A percentile compares a stretch with the other conserved stretches of the same genome.
Conservation (phyloP, 2,113 vertebrate species). For the Syrmaticus mikado region DNA sequence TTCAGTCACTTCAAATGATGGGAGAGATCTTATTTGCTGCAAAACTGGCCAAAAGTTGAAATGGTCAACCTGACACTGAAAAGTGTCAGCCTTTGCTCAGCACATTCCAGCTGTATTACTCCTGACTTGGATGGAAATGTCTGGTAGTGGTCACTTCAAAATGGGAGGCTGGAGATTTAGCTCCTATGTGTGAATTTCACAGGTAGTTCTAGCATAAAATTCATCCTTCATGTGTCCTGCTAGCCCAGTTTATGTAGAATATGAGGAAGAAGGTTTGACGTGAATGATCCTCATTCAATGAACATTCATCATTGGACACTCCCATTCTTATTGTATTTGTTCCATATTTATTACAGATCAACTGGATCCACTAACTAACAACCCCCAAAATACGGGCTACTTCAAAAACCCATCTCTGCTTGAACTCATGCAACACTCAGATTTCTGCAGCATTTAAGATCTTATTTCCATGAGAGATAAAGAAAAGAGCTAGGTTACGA, state of each 20-base stretch:
- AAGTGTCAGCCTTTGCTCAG: not conserved
- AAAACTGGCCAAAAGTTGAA: not conserved
- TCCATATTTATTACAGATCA: not conserved
- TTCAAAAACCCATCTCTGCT: not conserved
- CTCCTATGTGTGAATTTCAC: not conserved
- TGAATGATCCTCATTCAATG: not conserved
- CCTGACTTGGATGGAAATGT: not conserved
- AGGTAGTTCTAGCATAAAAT: not conserved
- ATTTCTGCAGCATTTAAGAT: not conserved
- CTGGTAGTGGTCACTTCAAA: not conserved
- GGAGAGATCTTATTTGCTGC: not conserved
- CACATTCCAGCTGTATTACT: not conserved
- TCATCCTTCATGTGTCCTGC: not conserved
- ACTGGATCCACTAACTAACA: not conserved
- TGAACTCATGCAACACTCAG: not conserved
- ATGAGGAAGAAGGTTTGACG: not conserved
- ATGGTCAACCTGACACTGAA: no score
- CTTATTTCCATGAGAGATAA: not conserved
- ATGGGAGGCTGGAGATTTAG: not conserved
- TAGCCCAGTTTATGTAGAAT: not conserved
- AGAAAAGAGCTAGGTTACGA: not conserved
- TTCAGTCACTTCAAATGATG: not conserved
- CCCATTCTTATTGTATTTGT: not conserved
- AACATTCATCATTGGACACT: not conserved
- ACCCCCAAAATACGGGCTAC: no score